A percentile compares a stretch with the other conserved stretches of the same genome.
Evolutionary conservation across 2,113 vertebrate genomes (phyloP).

Genomic region (Syngnathus floridae): DNA sequence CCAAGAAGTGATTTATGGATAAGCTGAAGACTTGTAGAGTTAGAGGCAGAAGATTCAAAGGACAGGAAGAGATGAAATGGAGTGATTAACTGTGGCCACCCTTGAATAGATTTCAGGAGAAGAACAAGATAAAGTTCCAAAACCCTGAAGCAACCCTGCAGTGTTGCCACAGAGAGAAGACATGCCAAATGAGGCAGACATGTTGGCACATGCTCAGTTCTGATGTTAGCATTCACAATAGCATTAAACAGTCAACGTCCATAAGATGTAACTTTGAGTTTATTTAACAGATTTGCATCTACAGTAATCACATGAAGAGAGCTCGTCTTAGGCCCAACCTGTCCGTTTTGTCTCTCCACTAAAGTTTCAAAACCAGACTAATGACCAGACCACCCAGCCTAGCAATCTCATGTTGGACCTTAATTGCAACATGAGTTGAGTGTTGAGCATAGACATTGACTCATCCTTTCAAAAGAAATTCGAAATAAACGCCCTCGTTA

Average conservation of each 20-base stretch:
- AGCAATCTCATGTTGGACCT: constrained; percentile 7
- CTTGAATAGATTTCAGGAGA: neutral
- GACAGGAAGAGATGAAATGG: neutral
- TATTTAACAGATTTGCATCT: neutral
- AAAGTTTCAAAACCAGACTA: constrained; percentile 18
- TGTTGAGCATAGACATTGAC: constrained; percentile 38
- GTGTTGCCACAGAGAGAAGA: neutral
- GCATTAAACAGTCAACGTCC: neutral
- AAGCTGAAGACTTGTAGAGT: too few species aligned
- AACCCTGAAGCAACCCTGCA: neutral
- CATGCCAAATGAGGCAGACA: neutral
- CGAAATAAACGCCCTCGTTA: neutral
- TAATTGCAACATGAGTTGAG: constrained; percentile 23
- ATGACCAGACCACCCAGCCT: constrained; percentile 15
- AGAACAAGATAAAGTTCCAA: neutral
- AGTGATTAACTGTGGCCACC: neutral
- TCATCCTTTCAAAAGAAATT: constrained; percentile 35
- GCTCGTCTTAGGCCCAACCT: constrained; percentile 1
- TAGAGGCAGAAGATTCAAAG: neutral
- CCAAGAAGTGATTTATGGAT: too few species aligned
- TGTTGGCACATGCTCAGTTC: neutral
- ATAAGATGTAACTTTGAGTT: neutral
- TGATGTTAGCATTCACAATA: neutral
- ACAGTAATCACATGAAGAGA: neutral
- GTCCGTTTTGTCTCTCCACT: constrained; percentile 42